Conservation (phyloP, 2,797 vertebrate species). For the Amazona finschi region DNA sequence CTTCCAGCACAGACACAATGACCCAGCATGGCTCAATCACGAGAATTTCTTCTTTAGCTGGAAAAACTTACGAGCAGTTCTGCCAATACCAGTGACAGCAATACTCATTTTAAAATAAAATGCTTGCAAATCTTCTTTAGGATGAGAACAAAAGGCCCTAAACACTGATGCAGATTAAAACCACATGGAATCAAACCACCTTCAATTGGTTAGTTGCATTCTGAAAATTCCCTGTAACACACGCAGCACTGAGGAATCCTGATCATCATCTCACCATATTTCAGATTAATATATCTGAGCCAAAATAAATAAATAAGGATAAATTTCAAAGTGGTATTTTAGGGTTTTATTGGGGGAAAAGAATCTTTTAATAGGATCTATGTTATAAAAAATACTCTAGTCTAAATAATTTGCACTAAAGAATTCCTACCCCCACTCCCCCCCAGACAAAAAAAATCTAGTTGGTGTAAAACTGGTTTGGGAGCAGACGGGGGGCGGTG, state of each 20-base stretch:
- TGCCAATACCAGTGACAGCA: background rate
- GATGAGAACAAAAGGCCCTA: background rate
- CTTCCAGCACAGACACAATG: background rate
- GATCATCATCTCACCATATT: background rate
- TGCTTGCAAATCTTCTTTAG: background rate
- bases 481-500: rapidly evolving
- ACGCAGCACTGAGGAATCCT: background rate
- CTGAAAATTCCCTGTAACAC: background rate
- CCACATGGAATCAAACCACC: background rate
- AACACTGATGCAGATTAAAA: background rate
- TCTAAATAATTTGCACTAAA: background rate
- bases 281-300: background rate
- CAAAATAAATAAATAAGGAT: background rate
- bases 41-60: background rate
- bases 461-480: background rate
- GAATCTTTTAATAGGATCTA: background rate
- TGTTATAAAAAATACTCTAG: background rate
- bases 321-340: background rate
- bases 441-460: background rate
- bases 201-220: background rate
- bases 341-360: background rate
- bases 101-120: background rate
- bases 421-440: background rate
- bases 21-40: background rate
- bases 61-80: background rate